Base-by-base conservation (phyloP, 2,888 invertebrate genomes). In the Criorhina ranunculi region DNA sequence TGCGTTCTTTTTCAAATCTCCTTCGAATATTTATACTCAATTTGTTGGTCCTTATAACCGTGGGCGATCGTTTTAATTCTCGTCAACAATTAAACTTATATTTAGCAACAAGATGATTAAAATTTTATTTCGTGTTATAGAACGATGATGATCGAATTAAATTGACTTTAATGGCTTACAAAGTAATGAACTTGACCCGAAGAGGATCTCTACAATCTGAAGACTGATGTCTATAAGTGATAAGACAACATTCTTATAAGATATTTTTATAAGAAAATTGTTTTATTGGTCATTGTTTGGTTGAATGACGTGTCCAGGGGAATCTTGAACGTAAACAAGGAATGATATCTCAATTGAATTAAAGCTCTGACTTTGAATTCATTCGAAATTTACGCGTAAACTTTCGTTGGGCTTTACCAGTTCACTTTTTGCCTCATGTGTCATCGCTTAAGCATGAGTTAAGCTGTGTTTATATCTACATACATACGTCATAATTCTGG, bases 1-100 rank as follows among this genome's bases (percentile, higher is more conserved):
- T 85, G 85, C 64, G 64, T 57, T 59, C 69, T 46, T 46, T 19
- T 17, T 66, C 46, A 55, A 66, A 76, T 66, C 64, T 64, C 42
- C 85, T 57, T 55, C 51, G 24, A 64, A 55, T 85, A 85, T 85
- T 85, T 85, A 85, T 85, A 85, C 70, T 64, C 19, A 29, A 73
- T 40, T 62, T 12, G 51, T 70, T 51, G 31, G 4, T 59, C 64
- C 55, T 80, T 57, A 7, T 7, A 12, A 24, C 12, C 9, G 11
- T 33, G 11, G 24, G 24, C 24, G 24, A 24, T 24, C 24, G n/a
- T 24, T 24, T 7, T 19, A 46, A 62, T 17, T 46, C 49, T 37
- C 37, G 24, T 9, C 17, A 29, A 75, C 57, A 15, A 37, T 60
- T 51, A 67, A 77, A 69, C 35, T 67, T 77, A 69, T 60, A 77